phyloP scores from a whole-genome alignment of 2,797 vertebrate species.

The Platalea minor region DNA sequence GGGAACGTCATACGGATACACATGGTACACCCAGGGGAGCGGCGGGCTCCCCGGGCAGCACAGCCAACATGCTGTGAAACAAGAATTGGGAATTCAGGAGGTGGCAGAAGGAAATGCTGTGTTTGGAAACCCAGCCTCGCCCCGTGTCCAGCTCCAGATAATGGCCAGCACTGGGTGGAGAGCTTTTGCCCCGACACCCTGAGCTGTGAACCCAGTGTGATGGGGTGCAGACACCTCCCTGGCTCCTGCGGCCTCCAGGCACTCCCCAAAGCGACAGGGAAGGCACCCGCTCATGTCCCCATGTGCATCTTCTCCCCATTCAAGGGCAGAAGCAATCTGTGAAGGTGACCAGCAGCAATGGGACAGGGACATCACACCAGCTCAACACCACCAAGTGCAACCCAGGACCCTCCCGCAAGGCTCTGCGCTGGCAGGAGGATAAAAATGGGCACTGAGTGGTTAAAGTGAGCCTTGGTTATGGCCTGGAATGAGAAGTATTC shows the following conservation, averaged over 20 bases:
- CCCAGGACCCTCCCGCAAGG: neutral
- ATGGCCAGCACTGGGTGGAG: neutral
- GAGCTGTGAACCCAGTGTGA: neutral
- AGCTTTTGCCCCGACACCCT: neutral
- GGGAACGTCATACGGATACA: neutral
- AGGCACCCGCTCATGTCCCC: accelerated
- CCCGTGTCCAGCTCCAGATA: neutral
- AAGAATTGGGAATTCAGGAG: neutral
- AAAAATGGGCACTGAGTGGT: neutral
- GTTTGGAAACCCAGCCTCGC: neutral
- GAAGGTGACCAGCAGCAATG: neutral
- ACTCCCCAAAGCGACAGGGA: neutral
- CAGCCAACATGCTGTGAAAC: neutral
- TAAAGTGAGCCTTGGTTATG: neutral
- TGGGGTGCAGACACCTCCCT: neutral
- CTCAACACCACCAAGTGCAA: neutral
- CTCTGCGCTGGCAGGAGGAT: neutral
- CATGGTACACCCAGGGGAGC: accelerated
- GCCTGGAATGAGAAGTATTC: conserved; percentile 34
- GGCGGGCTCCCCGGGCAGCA: accelerated
- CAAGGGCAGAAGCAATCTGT: neutral
- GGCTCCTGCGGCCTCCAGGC: neutral
- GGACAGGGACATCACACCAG: neutral
- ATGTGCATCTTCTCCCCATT: accelerated
- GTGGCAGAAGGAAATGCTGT: neutral